Evolutionary conservation across 2,888 invertebrate genomes (phyloP), one percentile per base, ranked within the genome.

Genomic region (Tetranychus truncatus): DNA sequence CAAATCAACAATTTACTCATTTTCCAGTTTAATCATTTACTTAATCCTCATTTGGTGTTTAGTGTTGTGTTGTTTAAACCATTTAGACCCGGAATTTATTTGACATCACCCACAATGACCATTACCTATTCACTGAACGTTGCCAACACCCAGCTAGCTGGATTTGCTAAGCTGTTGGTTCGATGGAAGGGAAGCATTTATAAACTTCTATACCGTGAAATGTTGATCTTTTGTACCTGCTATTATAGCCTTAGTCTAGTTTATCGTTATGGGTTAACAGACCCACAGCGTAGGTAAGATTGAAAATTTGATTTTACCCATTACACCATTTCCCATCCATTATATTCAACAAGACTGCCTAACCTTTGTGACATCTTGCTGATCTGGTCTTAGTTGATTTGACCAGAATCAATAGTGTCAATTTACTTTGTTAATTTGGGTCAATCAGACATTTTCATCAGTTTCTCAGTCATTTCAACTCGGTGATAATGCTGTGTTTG

Each of bases 171-270:
- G 67, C 82, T 86, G 45, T 82, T 86, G 73, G 84, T 86, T 81
- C 85, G 85, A 84, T 86, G 86, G 86, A 82, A 83, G 77, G 86
- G 86, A 74, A 85, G 85, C 76, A 83, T 86, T 71, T 86, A 86
- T 81, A 86, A 86, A 80, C 83, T 86, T 76, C 85, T 86, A 77
- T 86, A 86, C 81, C 81, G 85, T 73, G 86, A 86, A 80, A 82
- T 86, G 71, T 75, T 85, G 71, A 81, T 86, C 66, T 86, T 85
- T 80, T 81, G 85, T 71, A 77, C 82, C 34, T 80, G 83, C n/a
- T 86, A 85, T 79, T 84, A 82, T 46, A 78, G 81, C 67, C 82
- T 87, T 78, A 86, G 86, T 77, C 81, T 84, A 24, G 80, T 86
- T 76, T 87, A 87, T 81, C 82, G 86, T 76, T 82, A 84, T 78